Evolutionary conservation across 2,888 invertebrate genomes (phyloP).

Genomic region (Agrotis segetum): DNA sequence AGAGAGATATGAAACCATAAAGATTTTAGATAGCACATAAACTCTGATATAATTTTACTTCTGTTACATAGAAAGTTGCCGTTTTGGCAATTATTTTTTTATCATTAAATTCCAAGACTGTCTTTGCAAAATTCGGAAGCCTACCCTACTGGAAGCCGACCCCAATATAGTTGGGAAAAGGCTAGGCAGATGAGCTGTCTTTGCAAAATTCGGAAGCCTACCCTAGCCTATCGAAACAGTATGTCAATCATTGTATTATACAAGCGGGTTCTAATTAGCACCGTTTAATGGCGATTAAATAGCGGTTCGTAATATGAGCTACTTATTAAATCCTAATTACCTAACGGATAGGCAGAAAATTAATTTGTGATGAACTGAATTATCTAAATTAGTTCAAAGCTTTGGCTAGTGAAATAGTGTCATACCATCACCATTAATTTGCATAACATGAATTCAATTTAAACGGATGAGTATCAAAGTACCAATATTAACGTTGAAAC

Average conservation of each 20-base stretch:
- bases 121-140: slow-evolving; percentile 3
- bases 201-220: slow-evolving; percentile 2
- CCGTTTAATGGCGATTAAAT: slow-evolving; percentile 11
- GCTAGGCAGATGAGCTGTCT: too few relatives aligned
- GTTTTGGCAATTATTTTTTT: slow-evolving; percentile 13
- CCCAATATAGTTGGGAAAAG: too few relatives aligned
- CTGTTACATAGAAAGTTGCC: slow-evolving; percentile 17
- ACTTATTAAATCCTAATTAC: background rate
- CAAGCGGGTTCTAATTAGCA: slow-evolving; percentile 16
- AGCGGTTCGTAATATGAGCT: background rate
- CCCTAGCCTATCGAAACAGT: background rate
- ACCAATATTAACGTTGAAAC: background rate
- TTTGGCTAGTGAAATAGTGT: slow-evolving; percentile 2
- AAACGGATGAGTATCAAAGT: background rate
- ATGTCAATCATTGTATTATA: slow-evolving; percentile 23
- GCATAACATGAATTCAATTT: background rate
- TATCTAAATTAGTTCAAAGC: slow-evolving; percentile 9
- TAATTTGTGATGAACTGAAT: slow-evolving; percentile 11
- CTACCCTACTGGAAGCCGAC: too few relatives aligned
- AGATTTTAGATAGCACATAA: slow-evolving; percentile 40
- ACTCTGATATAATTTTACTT: slow-evolving; percentile 15
- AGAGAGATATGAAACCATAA: slow-evolving; percentile 25
- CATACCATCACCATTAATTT: background rate
- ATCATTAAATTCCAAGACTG: slow-evolving; percentile 2
- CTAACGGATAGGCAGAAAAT: slow-evolving; percentile 2